Evolutionary conservation across 2,797 vertebrate species (phyloP).

Genomic region (Tapirus indicus): DNA sequence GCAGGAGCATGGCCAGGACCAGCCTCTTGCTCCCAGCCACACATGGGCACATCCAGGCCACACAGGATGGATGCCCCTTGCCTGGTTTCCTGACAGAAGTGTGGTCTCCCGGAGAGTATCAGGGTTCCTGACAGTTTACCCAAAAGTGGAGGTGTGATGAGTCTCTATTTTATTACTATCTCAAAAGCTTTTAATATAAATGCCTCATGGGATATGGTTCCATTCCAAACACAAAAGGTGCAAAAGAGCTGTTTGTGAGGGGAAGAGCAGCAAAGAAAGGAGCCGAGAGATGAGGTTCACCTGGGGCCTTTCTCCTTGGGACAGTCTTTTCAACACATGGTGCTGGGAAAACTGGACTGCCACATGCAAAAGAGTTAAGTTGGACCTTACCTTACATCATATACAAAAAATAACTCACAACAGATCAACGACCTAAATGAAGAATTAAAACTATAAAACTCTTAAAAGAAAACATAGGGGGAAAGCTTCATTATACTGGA

Average conservation of each 20-base stretch:
- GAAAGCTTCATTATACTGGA: neutral
- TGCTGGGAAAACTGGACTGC: neutral
- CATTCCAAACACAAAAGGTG: neutral
- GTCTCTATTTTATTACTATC: neutral
- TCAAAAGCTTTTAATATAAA: constrained; percentile 15
- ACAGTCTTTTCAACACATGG: neutral
- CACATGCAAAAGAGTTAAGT: neutral
- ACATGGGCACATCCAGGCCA: neutral
- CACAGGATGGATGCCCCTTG: neutral
- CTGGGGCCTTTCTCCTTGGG: neutral
- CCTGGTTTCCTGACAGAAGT: neutral
- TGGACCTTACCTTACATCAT: neutral
- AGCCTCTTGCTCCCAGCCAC: neutral
- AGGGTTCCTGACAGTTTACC: neutral
- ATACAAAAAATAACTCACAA: neutral
- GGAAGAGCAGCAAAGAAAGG: neutral
- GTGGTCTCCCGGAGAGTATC: neutral
- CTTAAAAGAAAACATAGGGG: neutral
- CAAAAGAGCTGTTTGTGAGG: neutral
- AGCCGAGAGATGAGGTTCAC: neutral
- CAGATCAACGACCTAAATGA: neutral
- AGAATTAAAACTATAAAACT: neutral
- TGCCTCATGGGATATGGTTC: neutral
- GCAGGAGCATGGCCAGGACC: neutral
- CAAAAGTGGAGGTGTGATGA: neutral